phyloP scores from a whole-genome alignment of 2,888 invertebrate genomes.

The Celastrina argiolus region DNA sequence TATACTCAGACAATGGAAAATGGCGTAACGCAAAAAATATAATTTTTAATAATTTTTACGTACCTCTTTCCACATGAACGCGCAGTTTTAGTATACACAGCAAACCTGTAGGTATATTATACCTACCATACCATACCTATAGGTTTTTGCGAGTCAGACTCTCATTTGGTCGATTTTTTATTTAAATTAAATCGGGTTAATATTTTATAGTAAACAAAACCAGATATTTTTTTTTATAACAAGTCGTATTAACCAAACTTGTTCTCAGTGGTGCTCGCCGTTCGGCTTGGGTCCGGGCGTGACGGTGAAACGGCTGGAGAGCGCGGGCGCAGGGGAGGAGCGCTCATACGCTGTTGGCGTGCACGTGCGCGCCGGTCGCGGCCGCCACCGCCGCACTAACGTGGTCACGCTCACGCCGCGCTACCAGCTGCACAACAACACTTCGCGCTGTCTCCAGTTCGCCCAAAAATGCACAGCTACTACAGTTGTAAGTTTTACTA shows the following conservation, averaged over 20 bases:
- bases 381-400: conserved; percentile 92
- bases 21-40: too few relatives aligned
- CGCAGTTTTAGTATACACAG: too few relatives aligned
- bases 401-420: conserved; percentile 95
- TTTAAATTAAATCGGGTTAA: too few relatives aligned
- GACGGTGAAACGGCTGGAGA: conserved; percentile 79
- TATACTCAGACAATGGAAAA: too few relatives aligned
- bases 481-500: conserved; percentile 78
- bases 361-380: conserved; percentile 91
- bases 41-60: too few relatives aligned
- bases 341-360: conserved; percentile 92
- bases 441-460: conserved; percentile 86
- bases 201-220: too few relatives aligned
- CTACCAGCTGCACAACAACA: conserved; percentile 95
- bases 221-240: too few relatives aligned
- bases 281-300: conserved; percentile 91
- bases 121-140: too few relatives aligned
- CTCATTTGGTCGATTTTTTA: too few relatives aligned
- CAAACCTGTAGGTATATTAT: too few relatives aligned
- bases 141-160: too few relatives aligned
- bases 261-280: conserved; percentile 88
- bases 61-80: too few relatives aligned
- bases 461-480: conserved; percentile 91
- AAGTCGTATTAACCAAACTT: background rate
- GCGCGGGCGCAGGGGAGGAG: conserved; percentile 62